Conservation (phyloP, 1,140 invertebrate species). For the Protaetia brevitarsis region DNA sequence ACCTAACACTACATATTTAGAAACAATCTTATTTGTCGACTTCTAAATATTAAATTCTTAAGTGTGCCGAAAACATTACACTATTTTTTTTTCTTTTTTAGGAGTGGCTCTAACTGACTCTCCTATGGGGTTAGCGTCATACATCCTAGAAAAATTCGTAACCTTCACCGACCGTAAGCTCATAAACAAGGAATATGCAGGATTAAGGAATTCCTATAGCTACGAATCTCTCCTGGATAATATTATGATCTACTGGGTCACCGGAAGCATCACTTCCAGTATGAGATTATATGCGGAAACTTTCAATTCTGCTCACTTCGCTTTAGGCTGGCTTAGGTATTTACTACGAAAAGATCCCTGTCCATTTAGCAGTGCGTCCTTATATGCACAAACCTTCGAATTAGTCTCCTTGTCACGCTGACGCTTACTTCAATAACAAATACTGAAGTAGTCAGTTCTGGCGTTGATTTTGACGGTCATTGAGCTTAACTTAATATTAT, state of each 20-base stretch:
- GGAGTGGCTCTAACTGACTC: constrained; percentile 62
- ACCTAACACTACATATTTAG: neutral
- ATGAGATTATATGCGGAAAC: constrained; percentile 73
- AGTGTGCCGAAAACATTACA: neutral
- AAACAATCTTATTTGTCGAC: no score
- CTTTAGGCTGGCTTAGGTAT: constrained; percentile 1
- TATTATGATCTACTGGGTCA: constrained; percentile 85
- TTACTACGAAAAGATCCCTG: no score
- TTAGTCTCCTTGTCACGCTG: no score
- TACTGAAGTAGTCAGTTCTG: no score
- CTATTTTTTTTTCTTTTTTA: constrained; percentile 36
- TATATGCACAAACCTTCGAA: no score
- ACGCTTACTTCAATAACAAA: no score
- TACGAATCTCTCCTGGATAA: constrained; percentile 82
- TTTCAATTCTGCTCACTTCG: constrained; percentile 48
- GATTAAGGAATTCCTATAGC: constrained; percentile 61
- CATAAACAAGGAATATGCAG: constrained; percentile 63
- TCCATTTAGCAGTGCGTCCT: no score
- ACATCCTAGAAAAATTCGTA: constrained; percentile 87
- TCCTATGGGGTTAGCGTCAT: constrained; percentile 74
- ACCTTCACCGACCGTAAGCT: constrained; percentile 67
- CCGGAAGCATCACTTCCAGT: constrained; percentile 73
- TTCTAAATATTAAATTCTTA: no score
- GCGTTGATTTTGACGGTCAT: no score
- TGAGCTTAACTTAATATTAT: no score